Evolutionary conservation across 2,888 invertebrate genomes (phyloP).

Genomic region (Icerya purchasi): DNA sequence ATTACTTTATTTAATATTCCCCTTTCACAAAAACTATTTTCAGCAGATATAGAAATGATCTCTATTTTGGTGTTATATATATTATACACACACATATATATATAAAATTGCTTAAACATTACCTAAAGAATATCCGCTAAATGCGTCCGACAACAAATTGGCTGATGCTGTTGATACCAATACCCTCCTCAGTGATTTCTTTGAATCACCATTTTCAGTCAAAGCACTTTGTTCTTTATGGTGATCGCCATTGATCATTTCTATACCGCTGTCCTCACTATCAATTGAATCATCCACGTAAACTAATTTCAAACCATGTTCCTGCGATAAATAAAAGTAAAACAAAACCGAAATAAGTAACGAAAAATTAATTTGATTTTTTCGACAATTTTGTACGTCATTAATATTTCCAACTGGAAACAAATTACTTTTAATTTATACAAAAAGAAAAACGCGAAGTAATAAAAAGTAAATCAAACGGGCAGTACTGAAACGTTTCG

Average conservation of each 20-base stretch:
- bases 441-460: no score
- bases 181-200: background rate
- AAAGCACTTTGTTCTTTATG: background rate
- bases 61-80: no score
- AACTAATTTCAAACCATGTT: background rate
- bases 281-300: background rate
- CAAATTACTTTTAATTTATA: no score
- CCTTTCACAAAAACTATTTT: no score
- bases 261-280: background rate
- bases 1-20: no score
- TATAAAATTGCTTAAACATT: no score
- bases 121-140: background rate
- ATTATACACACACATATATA: no score
- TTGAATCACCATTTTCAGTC: background rate
- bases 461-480: no score
- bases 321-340: constrained; percentile 1
- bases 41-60: no score
- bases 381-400: background rate
- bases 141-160: background rate
- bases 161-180: background rate
- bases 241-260: background rate
- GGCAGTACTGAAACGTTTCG: no score
- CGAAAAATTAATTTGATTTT: background rate
- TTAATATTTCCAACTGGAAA: background rate
- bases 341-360: background rate